These are phyloP conservation scores for Eupeodes corollae DNA, from an alignment of 1,140 invertebrate species.

Conservation along the genomic window DNA sequence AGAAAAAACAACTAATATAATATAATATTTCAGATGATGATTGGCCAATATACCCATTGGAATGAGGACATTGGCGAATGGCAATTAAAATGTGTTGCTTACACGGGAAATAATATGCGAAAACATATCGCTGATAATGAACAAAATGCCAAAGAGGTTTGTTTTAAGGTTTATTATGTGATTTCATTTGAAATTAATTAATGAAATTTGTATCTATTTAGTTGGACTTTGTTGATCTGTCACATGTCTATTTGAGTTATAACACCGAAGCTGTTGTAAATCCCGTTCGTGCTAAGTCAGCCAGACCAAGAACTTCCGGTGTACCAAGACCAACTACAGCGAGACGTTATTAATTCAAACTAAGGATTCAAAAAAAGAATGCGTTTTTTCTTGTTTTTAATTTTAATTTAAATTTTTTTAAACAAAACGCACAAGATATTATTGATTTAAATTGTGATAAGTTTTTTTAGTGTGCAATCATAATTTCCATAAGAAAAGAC, in stretches of 20 bases:
- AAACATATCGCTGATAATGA: constrained; percentile 43
- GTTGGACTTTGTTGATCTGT: constrained; percentile 31
- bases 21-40: constrained; percentile 58
- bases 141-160: constrained; percentile 19
- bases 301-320: constrained; percentile 31
- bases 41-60: constrained; percentile 88
- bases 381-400: not conserved
- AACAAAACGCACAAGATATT: too few species aligned
- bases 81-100: constrained; percentile 95
- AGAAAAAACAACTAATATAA: too few species aligned
- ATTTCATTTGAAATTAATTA: not conserved
- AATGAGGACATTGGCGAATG: constrained; percentile 98
- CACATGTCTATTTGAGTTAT: constrained; percentile 36
- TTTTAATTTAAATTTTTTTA: not conserved
- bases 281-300: constrained; percentile 25
- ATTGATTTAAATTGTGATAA: too few species aligned
- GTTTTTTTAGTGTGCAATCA: too few species aligned
- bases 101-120: constrained; percentile 97
- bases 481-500: too few species aligned
- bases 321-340: constrained; percentile 33
- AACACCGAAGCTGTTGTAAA: constrained; percentile 30
- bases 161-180: not conserved
- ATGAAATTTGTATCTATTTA: not conserved
- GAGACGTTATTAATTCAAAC: constrained; percentile 20
- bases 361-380: too few species aligned